These are phyloP conservation scores for Drosophila borealis DNA, from an alignment of 2,888 invertebrate genomes.

Conservation along the genomic window DNA sequence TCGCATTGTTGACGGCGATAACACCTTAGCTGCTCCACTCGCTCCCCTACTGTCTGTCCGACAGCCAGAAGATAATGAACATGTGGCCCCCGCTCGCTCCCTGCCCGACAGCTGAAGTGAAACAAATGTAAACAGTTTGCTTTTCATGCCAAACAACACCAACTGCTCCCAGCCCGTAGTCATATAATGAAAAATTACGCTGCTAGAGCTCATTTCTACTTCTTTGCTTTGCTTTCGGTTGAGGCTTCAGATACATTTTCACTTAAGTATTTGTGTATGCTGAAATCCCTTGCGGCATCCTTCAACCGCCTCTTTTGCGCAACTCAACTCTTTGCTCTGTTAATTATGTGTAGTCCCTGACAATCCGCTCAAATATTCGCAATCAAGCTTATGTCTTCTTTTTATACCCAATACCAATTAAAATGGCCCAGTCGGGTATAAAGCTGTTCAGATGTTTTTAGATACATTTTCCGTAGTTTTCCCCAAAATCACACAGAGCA, in stretches of 20 bases:
- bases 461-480: too few relatives aligned
- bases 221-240: conserved; percentile 26
- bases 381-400: conserved; percentile 34
- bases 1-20: conserved; percentile 24
- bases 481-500: too few relatives aligned
- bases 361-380: conserved; percentile 46
- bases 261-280: conserved; percentile 47
- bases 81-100: conserved; percentile 7
- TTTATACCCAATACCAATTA: conserved; percentile 1
- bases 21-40: conserved; percentile 29
- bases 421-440: background rate
- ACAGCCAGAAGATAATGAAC: conserved; percentile 29
- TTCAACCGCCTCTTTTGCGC: conserved; percentile 8
- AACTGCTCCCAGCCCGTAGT: conserved; percentile 3
- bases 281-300: conserved; percentile 38
- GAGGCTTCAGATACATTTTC: conserved; percentile 49
- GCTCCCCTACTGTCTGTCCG: conserved; percentile 9
- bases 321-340: conserved; percentile 32
- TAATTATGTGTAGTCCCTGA: conserved; percentile 41
- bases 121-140: conserved; percentile 77
- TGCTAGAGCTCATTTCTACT: conserved; percentile 29
- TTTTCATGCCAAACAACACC: conserved; percentile 57
- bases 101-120: conserved; percentile 32
- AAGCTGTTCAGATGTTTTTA: background rate
- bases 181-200: conserved; percentile 70